A percentile compares a stretch with the other conserved stretches of the same genome.
These are phyloP conservation scores for Acleris cristana DNA, from an alignment of 2,888 invertebrate species.

Conservation along the genomic window DNA sequence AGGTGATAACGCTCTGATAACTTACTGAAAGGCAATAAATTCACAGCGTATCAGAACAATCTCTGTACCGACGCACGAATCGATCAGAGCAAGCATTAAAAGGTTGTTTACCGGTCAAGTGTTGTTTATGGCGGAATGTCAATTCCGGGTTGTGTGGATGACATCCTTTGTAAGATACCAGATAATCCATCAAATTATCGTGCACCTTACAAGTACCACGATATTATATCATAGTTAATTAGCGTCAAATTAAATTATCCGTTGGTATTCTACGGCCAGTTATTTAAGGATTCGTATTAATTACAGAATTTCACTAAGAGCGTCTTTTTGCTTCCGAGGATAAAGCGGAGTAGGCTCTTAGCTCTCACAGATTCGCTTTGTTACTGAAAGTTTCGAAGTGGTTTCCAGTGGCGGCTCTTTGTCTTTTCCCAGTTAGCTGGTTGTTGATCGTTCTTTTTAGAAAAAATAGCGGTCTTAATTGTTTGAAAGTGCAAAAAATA, in stretches of 20 bases:
- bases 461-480: neutral
- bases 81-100: constrained; percentile 18
- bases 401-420: constrained; percentile 43
- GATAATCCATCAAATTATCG: no score
- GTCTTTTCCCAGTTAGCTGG: constrained; percentile 40
- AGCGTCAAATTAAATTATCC: no score
- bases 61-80: constrained; percentile 7
- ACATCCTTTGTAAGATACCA: neutral
- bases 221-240: no score
- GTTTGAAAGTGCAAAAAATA: neutral
- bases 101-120: constrained; percentile 16
- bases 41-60: constrained; percentile 22
- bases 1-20: constrained; percentile 33
- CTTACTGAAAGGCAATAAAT: constrained; percentile 26
- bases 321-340: constrained; percentile 22
- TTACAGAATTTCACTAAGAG: constrained; percentile 14
- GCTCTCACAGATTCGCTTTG: constrained; percentile 34
- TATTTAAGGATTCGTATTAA: neutral
- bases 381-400: constrained; percentile 44
- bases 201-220: no score
- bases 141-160: neutral
- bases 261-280: neutral
- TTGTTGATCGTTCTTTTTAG: constrained; percentile 13
- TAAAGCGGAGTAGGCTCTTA: constrained; percentile 30
- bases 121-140: constrained; percentile 24